Percentiles rank a stretch among this genome's conserved stretches.
Conservation (phyloP, 2,888 invertebrate genomes). For the Melanchra persicariae region DNA sequence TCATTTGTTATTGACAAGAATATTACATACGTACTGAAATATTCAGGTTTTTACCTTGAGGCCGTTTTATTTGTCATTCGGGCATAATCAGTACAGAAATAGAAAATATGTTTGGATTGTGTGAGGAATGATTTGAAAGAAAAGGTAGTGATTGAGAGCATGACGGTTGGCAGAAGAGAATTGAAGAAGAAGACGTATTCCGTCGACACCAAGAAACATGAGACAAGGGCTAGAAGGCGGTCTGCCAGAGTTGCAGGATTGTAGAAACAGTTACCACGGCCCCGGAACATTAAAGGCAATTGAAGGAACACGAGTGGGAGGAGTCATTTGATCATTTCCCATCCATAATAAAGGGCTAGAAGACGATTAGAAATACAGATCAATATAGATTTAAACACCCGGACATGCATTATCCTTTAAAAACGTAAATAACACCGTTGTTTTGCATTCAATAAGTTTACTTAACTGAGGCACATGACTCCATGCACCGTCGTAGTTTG, state of each 20-base stretch:
- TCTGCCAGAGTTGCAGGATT: no score
- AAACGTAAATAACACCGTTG: neutral
- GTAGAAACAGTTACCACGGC: no score
- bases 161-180: no score
- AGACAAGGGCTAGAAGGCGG: no score
- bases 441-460: neutral
- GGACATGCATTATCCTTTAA: neutral
- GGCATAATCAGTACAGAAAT: no score
- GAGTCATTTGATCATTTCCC: no score
- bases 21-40: neutral
- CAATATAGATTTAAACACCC: neutral
- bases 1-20: neutral
- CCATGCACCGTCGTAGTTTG: neutral
- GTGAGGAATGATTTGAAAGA: no score
- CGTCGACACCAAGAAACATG: no score
- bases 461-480: neutral
- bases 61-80: neutral
- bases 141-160: no score
- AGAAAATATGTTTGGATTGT: neutral
- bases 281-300: no score
- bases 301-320: no score
- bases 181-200: no score
- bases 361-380: neutral
- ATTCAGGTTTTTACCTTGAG: neutral
- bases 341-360: neutral